Conservation (phyloP, 1,140 invertebrate genomes). For the Penaeus vannamei region DNA sequence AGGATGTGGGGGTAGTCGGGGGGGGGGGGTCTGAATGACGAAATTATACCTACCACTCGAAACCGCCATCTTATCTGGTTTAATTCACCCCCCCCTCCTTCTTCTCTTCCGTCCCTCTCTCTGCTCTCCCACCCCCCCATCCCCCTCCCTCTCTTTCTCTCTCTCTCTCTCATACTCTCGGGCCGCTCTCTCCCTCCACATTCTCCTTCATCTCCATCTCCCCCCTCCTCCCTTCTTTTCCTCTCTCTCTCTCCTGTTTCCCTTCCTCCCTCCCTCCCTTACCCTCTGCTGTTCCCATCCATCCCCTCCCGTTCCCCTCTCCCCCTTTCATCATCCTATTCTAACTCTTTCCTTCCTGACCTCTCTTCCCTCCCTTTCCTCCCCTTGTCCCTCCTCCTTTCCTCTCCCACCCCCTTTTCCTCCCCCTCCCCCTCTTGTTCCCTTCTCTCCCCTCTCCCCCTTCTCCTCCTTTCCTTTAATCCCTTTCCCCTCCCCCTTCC, state of each 20-base stretch:
- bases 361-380: background rate
- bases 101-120: background rate
- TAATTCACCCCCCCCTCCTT: background rate
- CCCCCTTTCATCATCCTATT: background rate
- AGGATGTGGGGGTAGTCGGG: too few species aligned
- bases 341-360: background rate
- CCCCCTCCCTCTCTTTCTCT: background rate
- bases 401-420: too few species aligned
- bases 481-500: background rate
- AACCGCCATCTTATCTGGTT: too few species aligned
- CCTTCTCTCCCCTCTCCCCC: too few species aligned
- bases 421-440: too few species aligned
- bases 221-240: background rate
- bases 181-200: background rate
- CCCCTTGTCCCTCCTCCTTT: too few species aligned
- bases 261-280: background rate
- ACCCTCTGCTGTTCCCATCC: background rate
- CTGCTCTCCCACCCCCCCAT: background rate
- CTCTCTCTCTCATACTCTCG: background rate
- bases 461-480: background rate
- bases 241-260: background rate
- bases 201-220: too few species aligned
- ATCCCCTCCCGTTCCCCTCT: background rate
- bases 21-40: too few species aligned
- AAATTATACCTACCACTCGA: too few species aligned